Base-by-base conservation (phyloP, 2,797 vertebrate species). In the Sebastolobus alascanus region DNA sequence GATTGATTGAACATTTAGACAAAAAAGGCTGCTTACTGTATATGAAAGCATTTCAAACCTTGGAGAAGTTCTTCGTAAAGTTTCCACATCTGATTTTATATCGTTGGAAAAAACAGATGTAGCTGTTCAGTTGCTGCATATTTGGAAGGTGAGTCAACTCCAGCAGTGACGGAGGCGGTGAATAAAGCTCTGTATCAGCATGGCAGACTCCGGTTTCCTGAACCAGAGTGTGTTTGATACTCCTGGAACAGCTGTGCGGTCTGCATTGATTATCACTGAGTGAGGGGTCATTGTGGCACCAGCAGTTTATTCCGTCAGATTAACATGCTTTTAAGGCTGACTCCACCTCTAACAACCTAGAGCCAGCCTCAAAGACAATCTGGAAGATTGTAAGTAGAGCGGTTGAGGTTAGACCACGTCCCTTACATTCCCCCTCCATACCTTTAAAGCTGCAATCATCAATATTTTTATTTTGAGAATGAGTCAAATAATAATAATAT, bases 241-340 rank as follows among this genome's bases (percentile, higher is more conserved):
- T 67, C 59, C 22, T 11, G 22, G 31, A 80, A 18, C 56, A 78
- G 82, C 73, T 25, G 22, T 70, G 75, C 22, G n/a, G 18, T 71
- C 55, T 63, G 61, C 61, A 76, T 88, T 70, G 89, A 84, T 87
- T 84, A 79, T 52, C 43, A n/a, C 68, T 52, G 43, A 74, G 52
- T 8, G 40, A 64, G 73, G 68, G 81, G 79, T 84, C 79, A 77
- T 1, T 6, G 68, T 14, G 50, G 69, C 20, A 66, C 68, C 43
- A 46, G 68, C 65, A 43, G 77, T 73, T 89, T 74, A 76, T 79
- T 74, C 75, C 27, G 73, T 79, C 77, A 73, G 73, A 82, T 91
- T 83, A 86, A 88, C 83, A 81, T 56, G 77, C 56, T 72, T 59
- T 73, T 74, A 68, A 75, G 27, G 5, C 38, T 27, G 0, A 14